Evolutionary conservation across 64 coral and sea anemone species (phyloP).

Genomic region (Cladopsammia gracilis): DNA sequence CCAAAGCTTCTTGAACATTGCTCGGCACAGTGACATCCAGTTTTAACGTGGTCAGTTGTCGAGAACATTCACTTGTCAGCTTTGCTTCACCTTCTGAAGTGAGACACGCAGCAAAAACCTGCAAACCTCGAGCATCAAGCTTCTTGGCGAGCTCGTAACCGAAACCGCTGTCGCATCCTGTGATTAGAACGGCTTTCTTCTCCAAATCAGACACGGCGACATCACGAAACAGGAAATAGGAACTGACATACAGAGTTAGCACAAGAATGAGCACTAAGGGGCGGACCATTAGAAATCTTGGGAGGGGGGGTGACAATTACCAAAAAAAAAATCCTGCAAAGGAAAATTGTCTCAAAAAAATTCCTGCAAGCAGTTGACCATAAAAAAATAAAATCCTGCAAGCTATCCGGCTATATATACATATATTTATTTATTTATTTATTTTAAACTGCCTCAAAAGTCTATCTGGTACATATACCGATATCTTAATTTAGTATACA

Average conservation of each 20-base stretch:
- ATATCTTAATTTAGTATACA: too few relatives aligned
- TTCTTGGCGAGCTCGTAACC: slow-evolving; percentile 52
- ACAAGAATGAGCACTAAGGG: slow-evolving; percentile 4
- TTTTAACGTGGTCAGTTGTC: slow-evolving; percentile 42
- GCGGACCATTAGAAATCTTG: too few relatives aligned
- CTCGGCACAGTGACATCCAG: slow-evolving; percentile 28
- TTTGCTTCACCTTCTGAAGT: slow-evolving; percentile 39
- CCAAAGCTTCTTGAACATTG: slow-evolving; percentile 10
- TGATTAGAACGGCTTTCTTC: slow-evolving; percentile 69
- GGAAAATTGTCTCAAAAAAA: too few relatives aligned
- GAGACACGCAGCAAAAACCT: slow-evolving; percentile 68
- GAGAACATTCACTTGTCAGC: slow-evolving; percentile 39
- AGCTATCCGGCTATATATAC: too few relatives aligned
- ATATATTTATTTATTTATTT: too few relatives aligned
- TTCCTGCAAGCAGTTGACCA: too few relatives aligned
- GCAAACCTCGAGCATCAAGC: slow-evolving; percentile 50
- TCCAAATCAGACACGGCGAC: slow-evolving; percentile 21
- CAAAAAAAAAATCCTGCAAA: too few relatives aligned
- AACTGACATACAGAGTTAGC: slow-evolving; percentile 4
- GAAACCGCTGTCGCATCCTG: slow-evolving; percentile 67
- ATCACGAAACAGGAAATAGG: slow-evolving; percentile 7
- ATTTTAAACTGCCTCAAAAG: too few relatives aligned
- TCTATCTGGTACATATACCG: too few relatives aligned
- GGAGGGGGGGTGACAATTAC: too few relatives aligned
- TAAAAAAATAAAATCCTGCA: too few relatives aligned